phyloP scores from a whole-genome alignment of 2,113 vertebrate species.

The Gallinago paraguaiae region DNA sequence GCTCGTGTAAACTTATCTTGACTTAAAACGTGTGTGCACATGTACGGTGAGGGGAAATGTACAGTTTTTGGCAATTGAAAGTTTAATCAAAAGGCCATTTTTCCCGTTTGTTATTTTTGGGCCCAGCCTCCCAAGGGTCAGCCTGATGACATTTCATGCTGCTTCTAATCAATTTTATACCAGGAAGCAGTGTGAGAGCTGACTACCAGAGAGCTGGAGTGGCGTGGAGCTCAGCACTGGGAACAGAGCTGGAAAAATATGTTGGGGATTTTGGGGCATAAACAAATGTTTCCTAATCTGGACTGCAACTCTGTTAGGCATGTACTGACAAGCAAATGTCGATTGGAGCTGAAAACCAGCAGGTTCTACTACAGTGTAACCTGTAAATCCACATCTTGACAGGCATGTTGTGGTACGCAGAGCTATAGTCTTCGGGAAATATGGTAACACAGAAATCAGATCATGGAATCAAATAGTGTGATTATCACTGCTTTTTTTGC shows the following conservation, averaged over 20 bases:
- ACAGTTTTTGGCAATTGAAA: constrained; percentile 47
- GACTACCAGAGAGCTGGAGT: constrained; percentile 19
- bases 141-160: constrained; percentile 59
- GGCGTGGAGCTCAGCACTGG: background rate
- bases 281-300: constrained; percentile 75
- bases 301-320: constrained; percentile 74
- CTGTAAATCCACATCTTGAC: constrained; percentile 76
- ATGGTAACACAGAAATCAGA: constrained; percentile 61
- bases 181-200: constrained; percentile 52
- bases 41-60: background rate
- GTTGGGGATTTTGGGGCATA: constrained; percentile 70
- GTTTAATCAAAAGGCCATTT: constrained; percentile 68
- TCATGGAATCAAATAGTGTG: constrained; percentile 68
- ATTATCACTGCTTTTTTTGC: constrained; percentile 48
- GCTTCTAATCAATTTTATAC: constrained; percentile 70
- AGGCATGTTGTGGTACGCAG: constrained; percentile 75
- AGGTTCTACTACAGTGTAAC: constrained; percentile 69
- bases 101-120: constrained; percentile 59
- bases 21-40: background rate
- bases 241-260: constrained; percentile 50
- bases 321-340: constrained; percentile 66
- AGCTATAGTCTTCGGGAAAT: constrained; percentile 64
- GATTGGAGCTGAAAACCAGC: constrained; percentile 72
- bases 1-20: background rate
- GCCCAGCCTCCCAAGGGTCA: constrained; percentile 49